phyloP scores from a whole-genome alignment of 2,888 invertebrate species.

The Diplolepis rosae region DNA sequence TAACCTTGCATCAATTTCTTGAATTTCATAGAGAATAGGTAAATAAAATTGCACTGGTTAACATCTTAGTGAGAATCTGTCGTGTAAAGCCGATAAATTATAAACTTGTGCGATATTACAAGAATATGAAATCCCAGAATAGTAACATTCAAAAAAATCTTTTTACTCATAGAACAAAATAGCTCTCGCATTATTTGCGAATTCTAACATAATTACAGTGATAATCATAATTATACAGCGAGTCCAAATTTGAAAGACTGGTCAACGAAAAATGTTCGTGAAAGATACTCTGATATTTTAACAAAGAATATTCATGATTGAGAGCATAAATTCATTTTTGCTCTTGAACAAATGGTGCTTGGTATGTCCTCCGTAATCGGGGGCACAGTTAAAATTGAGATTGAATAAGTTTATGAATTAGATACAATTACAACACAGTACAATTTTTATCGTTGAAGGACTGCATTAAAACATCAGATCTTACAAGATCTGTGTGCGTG shows the following conservation, averaged over 20 bases:
- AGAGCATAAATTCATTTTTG: not conserved
- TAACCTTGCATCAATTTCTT: constrained; percentile 65
- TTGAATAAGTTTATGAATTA: constrained; percentile 1
- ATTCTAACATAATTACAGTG: not conserved
- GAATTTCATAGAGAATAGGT: constrained; percentile 62
- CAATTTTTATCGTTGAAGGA: constrained; percentile 20
- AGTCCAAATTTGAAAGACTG: constrained; percentile 27
- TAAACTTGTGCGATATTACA: constrained; percentile 5
- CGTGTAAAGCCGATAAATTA: not conserved
- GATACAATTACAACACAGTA: constrained; percentile 7
- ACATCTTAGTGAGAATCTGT: not conserved
- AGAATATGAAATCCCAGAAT: not conserved
- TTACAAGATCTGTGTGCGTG: constrained; percentile 19
- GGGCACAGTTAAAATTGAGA: not conserved
- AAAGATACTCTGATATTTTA: not conserved
- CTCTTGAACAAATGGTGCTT: constrained; percentile 23
- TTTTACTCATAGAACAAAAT: not conserved
- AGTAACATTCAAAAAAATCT: not conserved
- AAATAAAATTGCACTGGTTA: not conserved
- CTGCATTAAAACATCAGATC: constrained; percentile 28
- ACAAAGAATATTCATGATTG: constrained; percentile 11
- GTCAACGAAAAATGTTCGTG: constrained; percentile 12
- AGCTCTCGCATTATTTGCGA: constrained; percentile 7
- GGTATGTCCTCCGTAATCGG: not conserved
- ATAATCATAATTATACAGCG: not conserved